Evolutionary conservation across 1,140 invertebrate genomes (phyloP).

Genomic region (Ladona fulva): DNA sequence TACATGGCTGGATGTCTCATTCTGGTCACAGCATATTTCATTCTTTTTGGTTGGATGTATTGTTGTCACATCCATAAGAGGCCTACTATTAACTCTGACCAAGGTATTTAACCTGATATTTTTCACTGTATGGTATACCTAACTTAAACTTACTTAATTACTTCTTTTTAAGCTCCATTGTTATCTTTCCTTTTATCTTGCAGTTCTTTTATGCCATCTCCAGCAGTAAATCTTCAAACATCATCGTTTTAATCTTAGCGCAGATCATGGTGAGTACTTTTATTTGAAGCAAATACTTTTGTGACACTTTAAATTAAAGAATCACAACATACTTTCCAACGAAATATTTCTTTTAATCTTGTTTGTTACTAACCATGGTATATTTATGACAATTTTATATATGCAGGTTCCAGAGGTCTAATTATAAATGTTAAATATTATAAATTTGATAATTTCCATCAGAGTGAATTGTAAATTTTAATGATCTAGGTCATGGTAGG

Average conservation of each 20-base stretch:
- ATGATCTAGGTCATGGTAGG: no score
- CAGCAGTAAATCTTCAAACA: slow-evolving; percentile 97
- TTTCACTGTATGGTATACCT: slow-evolving; percentile 15
- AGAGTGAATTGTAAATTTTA: no score
- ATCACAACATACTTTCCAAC: no score
- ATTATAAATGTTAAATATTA: no score
- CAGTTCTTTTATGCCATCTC: slow-evolving; percentile 99
- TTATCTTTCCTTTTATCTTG: no score
- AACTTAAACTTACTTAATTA: neutral
- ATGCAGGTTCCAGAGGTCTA: no score
- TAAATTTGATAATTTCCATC: no score
- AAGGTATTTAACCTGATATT: slow-evolving; percentile 56
- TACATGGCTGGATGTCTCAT: slow-evolving; percentile 83
- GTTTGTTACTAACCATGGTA: no score
- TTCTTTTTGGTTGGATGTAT: slow-evolving; percentile 97
- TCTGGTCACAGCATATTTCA: slow-evolving; percentile 98
- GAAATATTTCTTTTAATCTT: no score
- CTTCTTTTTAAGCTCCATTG: slow-evolving; percentile 20
- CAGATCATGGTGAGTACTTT: slow-evolving; percentile 87
- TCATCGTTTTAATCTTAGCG: slow-evolving; percentile 92
- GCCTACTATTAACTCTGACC: slow-evolving; percentile 91
- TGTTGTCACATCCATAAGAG: slow-evolving; percentile 94
- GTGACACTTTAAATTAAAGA: no score
- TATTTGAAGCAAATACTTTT: no score
- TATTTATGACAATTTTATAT: no score